phyloP scores from a whole-genome alignment of 2,797 vertebrate species.

The Parambassis ranga region DNA sequence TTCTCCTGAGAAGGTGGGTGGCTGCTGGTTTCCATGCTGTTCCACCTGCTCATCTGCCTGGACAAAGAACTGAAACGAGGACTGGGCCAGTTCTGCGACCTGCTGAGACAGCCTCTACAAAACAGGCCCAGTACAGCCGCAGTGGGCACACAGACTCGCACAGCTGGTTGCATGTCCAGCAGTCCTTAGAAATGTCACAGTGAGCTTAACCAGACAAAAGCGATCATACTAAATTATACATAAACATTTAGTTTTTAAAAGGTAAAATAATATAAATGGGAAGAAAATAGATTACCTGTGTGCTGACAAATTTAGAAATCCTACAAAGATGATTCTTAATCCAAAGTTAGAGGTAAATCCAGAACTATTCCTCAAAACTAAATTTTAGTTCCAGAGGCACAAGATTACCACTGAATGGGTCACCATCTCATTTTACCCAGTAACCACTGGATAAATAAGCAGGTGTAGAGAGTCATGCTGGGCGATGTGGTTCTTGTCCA shows the following conservation, averaged over 20 bases:
- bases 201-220: not conserved
- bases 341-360: constrained; percentile 26
- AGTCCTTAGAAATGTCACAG: constrained; percentile 27
- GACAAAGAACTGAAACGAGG: constrained; percentile 59
- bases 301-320: constrained; percentile 35
- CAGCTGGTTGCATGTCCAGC: constrained; percentile 63
- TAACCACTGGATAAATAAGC: constrained; percentile 56
- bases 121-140: constrained; percentile 44
- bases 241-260: not conserved
- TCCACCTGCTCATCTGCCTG: constrained; percentile 70
- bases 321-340: constrained; percentile 24
- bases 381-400: constrained; percentile 54
- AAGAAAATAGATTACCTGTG: constrained; percentile 44
- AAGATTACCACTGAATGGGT: constrained; percentile 50
- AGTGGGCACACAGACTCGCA: constrained; percentile 42
- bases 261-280: not conserved
- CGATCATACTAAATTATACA: not conserved
- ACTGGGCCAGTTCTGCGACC: constrained; percentile 1
- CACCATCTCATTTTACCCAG: constrained; percentile 35
- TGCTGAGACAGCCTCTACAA: constrained; percentile 50
- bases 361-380: constrained; percentile 16
- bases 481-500: constrained; percentile 59
- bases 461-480: constrained; percentile 51
- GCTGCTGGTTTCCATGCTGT: constrained; percentile 45
- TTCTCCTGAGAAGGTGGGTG: constrained; percentile 46